Evolutionary conservation across 1,140 invertebrate species (phyloP).

Genomic region (Dendroctonus valens): DNA sequence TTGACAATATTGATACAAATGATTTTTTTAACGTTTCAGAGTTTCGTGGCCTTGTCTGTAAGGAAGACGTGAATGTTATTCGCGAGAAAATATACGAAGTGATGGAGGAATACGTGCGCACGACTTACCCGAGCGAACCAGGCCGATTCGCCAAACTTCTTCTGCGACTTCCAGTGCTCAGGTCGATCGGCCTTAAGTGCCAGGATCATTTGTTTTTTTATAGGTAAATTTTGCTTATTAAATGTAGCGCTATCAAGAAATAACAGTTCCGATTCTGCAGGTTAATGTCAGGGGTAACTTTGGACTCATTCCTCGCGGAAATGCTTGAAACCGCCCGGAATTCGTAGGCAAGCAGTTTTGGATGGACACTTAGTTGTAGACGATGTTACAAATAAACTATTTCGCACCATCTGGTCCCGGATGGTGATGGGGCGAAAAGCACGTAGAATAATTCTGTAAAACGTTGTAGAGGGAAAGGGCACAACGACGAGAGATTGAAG

Average conservation of each 20-base stretch:
- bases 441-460: conserved; percentile 19
- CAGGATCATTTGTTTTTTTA: conserved; percentile 95
- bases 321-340: conserved; percentile 60
- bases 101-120: conserved; percentile 90
- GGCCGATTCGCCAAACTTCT: conserved; percentile 93
- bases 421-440: too few species aligned
- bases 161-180: conserved; percentile 86
- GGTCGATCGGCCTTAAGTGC: conserved; percentile 95
- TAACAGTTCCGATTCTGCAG: conserved; percentile 58
- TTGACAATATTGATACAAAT: neutral
- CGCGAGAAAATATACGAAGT: conserved; percentile 92
- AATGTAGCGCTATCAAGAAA: too few species aligned
- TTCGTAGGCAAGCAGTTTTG: conserved; percentile 8
- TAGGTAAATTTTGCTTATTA: conserved; percentile 51
- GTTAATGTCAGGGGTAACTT: conserved; percentile 74
- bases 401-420: too few species aligned
- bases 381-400: neutral
- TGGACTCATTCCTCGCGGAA: conserved; percentile 70
- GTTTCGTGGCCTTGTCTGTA: conserved; percentile 81
- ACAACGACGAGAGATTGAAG: neutral
- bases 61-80: conserved; percentile 79
- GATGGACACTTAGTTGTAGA: too few species aligned
- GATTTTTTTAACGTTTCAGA: conserved; percentile 64
- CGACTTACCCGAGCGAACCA: conserved; percentile 83
- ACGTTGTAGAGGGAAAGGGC: conserved; percentile 17